Evolutionary conservation across 2,113 vertebrate genomes (phyloP).

Genomic region (Scomber japonicus): DNA sequence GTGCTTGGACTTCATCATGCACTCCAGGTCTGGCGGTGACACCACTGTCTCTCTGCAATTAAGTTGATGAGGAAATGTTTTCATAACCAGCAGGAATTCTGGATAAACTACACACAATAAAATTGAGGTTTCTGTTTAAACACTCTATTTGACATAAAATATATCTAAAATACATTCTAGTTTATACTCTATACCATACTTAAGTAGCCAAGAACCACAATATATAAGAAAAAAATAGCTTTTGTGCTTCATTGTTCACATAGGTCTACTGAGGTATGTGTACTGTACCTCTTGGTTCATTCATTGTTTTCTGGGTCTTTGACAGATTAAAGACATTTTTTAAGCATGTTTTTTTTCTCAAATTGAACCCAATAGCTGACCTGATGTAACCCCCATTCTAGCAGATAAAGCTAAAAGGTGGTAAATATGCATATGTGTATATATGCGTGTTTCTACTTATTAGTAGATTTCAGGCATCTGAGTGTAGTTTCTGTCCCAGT

Average conservation of each 20-base stretch:
- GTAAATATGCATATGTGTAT: slow-evolving; percentile 19
- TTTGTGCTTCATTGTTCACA: slow-evolving; percentile 72
- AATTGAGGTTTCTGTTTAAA: slow-evolving; percentile 47
- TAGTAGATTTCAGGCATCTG: slow-evolving; percentile 97
- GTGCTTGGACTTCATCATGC: slow-evolving; percentile 4
- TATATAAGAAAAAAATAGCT: slow-evolving; percentile 37
- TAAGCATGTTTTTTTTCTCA: background rate
- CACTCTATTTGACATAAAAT: slow-evolving; percentile 48
- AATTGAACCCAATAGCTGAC: background rate
- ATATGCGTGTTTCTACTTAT: slow-evolving; percentile 54
- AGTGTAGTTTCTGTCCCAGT: slow-evolving; percentile 96
- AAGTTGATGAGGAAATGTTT: slow-evolving; percentile 39
- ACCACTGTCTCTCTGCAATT: background rate
- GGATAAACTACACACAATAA: slow-evolving; percentile 27
- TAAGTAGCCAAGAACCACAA: slow-evolving; percentile 38
- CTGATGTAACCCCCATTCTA: slow-evolving; percentile 13
- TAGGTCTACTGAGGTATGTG: slow-evolving; percentile 32
- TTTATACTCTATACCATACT: slow-evolving; percentile 33
- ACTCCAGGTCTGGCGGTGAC: background rate
- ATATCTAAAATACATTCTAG: slow-evolving; percentile 59
- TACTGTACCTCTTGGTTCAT: slow-evolving; percentile 11
- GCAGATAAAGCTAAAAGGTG: slow-evolving; percentile 44
- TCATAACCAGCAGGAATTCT: slow-evolving; percentile 21
- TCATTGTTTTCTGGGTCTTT: slow-evolving; percentile 8
- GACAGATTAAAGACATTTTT: background rate